Conservation (phyloP, 2,888 invertebrate species). For the Drosophila meridiana region DNA sequence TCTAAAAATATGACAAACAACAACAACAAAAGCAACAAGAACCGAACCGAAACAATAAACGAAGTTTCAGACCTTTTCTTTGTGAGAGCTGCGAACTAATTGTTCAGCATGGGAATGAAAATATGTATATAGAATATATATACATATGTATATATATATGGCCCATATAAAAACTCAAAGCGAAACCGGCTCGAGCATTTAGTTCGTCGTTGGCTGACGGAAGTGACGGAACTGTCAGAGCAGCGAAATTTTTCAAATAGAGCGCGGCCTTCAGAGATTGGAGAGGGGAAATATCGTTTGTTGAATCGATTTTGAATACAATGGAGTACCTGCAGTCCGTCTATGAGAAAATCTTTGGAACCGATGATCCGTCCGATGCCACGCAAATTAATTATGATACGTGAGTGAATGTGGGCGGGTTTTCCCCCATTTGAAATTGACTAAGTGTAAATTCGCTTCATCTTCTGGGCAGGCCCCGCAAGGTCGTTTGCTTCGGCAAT, state of each 20-base stretch:
- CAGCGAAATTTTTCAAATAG: constrained; percentile 36
- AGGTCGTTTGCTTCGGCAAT: constrained; percentile 84
- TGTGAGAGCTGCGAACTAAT: constrained; percentile 34
- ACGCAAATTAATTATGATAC: constrained; percentile 41
- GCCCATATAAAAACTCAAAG: constrained; percentile 49
- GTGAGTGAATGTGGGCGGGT: constrained; percentile 47
- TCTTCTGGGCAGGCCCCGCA: constrained; percentile 66
- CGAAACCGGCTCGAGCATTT: constrained; percentile 66
- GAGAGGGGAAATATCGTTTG: constrained; percentile 13
- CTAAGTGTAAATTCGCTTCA: neutral
- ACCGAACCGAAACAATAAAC: constrained; percentile 18
- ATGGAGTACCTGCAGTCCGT: constrained; percentile 74
- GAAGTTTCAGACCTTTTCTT: constrained; percentile 41
- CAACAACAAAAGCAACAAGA: constrained; percentile 24
- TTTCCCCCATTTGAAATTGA: neutral
- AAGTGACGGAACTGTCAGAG: constrained; percentile 48
- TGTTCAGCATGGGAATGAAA: constrained; percentile 54
- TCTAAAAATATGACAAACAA: constrained; percentile 23
- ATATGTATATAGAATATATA: constrained; percentile 28
- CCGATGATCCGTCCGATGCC: constrained; percentile 25
- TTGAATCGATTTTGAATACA: constrained; percentile 47
- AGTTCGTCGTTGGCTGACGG: constrained; percentile 58
- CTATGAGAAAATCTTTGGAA: constrained; percentile 69
- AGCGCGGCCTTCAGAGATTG: constrained; percentile 26
- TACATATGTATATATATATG: neutral